Conservation (phyloP, 2,888 invertebrate genomes). For the Chromoteleia sp. region DNA sequence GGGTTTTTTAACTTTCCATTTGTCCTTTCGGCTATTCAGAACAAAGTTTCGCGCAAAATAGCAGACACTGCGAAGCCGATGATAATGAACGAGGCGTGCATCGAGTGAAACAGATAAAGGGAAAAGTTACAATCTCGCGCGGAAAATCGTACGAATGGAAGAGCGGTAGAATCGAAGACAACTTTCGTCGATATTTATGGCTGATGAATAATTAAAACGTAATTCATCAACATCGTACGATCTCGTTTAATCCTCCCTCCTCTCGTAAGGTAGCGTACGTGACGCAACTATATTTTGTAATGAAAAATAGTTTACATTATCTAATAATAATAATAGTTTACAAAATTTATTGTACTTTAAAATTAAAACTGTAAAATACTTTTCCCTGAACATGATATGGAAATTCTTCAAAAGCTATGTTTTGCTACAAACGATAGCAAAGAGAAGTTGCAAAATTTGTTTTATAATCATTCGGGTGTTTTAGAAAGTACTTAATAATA, state of each 20-base stretch:
- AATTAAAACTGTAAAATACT: no score
- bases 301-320: no score
- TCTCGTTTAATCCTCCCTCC: constrained; percentile 1
- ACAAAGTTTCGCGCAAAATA: constrained; percentile 12
- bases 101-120: constrained; percentile 4
- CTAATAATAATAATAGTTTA: no score
- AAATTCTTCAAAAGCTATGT: no score
- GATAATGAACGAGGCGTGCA: constrained; percentile 11
- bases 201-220: constrained; percentile 1
- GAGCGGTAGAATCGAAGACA: background rate
- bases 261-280: no score
- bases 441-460: no score
- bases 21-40: constrained; percentile 6
- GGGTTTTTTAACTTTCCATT: background rate
- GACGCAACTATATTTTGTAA: no score
- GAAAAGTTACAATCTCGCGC: constrained; percentile 20
- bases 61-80: constrained; percentile 10
- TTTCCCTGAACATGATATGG: no score
- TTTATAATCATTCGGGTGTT: no score
- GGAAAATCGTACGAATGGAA: constrained; percentile 8
- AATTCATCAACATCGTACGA: background rate
- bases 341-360: no score
- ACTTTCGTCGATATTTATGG: constrained; percentile 12
- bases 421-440: no score
- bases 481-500: no score